Evolutionary conservation across 2,113 vertebrate genomes (phyloP), one percentile per base, ranked within the genome.

Genomic region (Excalfactoria chinensis): DNA sequence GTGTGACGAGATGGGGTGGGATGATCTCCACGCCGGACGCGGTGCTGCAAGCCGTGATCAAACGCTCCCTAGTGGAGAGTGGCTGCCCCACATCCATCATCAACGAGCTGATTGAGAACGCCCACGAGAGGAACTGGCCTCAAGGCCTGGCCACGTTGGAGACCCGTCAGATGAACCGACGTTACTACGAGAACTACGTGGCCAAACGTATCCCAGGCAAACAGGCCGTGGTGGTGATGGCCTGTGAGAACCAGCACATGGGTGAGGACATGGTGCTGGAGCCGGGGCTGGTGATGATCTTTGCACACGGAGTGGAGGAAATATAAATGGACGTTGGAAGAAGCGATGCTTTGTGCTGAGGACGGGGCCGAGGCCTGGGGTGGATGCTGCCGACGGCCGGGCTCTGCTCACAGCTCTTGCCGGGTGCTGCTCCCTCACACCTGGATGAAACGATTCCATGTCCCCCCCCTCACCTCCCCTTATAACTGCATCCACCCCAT

Each of bases 201-300:
- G 99, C 99, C 97, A 99, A 99, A 68, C 98, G 99, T 34, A 99
- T 99, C 95, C 99, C 99, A 11, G 99, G 99, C 93, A 99, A 99
- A 94, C 99, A 99, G 97, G 99, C 99, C 0, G 99, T 99, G 79
- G 99, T 99, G 73, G 99, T 99, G 97, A 99, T 99, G 99, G 99
- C 99, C 94, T 99, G 99, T 8, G 99, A 99, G 96, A 99, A 99
- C 96, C 99, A 99, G 96, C 99, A 99, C 92, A 99, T 99, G 99
- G 99, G 99, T 3, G 99, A 99, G 85, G 99, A 99, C 96, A 99
- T 99, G 99, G 99, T 99, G 95, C 98, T 99, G 81, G 99, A 99
- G 96, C 99, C 99, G 0, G 99, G 99, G 20, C 97, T 99, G 62
- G 99, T 99, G 87, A 99, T 99, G 99, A 99, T 99, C 81, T 99